These are phyloP conservation scores for Rattus rattus DNA, from an alignment of 2,113 vertebrate genomes.

Conservation along the genomic window DNA sequence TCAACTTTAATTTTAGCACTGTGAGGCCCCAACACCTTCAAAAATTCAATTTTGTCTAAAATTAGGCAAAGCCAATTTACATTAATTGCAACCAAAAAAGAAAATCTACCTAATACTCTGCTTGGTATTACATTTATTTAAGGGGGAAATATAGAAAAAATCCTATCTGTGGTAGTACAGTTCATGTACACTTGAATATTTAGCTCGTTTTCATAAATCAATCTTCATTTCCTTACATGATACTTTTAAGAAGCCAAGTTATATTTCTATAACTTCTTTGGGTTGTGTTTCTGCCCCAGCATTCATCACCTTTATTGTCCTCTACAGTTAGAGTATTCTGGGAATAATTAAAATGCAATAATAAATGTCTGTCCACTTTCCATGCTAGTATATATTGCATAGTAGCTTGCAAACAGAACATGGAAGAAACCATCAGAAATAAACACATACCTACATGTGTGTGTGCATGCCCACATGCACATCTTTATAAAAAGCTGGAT, in stretches of 20 bases:
- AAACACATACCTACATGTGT: not conserved
- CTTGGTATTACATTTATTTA: not conserved
- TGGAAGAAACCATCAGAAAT: not conserved
- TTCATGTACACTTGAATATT: not conserved
- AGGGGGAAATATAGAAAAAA: not conserved
- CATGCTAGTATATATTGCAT: not conserved
- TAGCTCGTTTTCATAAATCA: not conserved
- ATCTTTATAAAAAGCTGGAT: not conserved
- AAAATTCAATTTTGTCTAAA: conserved; percentile 50
- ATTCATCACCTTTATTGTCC: not conserved
- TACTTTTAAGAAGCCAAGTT: not conserved
- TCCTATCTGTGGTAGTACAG: not conserved
- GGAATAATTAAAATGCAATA: not conserved
- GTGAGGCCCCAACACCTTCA: not conserved
- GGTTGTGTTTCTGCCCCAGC: not conserved
- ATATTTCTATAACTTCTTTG: not conserved
- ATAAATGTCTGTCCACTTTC: not conserved
- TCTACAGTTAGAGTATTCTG: not conserved
- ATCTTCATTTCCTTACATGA: not conserved
- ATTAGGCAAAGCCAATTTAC: conserved; percentile 25
- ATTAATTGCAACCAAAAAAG: conserved; percentile 29
- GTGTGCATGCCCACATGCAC: no score
- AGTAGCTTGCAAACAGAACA: not conserved
- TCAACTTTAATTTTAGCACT: conserved; percentile 50
- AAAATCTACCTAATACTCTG: not conserved